phyloP scores from a whole-genome alignment of 1,140 invertebrate genomes.

The Drosophila quadrilineata region DNA sequence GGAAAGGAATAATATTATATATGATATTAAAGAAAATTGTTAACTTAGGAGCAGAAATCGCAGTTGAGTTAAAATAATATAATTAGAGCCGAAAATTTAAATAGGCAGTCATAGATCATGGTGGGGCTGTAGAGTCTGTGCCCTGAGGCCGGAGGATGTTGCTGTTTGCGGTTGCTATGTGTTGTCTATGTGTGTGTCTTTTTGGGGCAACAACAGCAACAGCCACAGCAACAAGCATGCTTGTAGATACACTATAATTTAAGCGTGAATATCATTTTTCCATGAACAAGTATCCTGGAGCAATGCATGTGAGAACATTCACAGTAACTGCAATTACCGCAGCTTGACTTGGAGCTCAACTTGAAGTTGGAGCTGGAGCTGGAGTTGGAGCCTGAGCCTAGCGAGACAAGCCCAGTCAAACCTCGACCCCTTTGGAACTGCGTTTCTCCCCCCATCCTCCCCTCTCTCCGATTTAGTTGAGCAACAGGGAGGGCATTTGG shows the following conservation, averaged over 20 bases:
- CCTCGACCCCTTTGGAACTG: background rate
- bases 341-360: too few relatives aligned
- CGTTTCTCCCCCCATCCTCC: too few relatives aligned
- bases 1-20: background rate
- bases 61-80: too few relatives aligned
- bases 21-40: too few relatives aligned
- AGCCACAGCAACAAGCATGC: slow-evolving; percentile 16
- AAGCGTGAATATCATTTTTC: slow-evolving; percentile 79
- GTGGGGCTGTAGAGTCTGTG: background rate
- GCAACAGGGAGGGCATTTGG: slow-evolving; percentile 25
- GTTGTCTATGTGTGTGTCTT: background rate
- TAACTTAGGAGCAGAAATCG: too few relatives aligned
- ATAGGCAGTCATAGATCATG: background rate
- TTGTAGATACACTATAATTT: slow-evolving; percentile 73
- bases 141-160: too few relatives aligned
- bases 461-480: too few relatives aligned
- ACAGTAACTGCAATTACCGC: slow-evolving; percentile 77
- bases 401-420: too few relatives aligned
- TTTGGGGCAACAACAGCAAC: slow-evolving; percentile 33
- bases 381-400: too few relatives aligned
- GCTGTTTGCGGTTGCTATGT: background rate
- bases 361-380: slow-evolving; percentile 10
- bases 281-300: slow-evolving; percentile 79
- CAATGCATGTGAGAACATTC: slow-evolving; percentile 77
- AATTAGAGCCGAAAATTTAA: slow-evolving; percentile 1